These are phyloP conservation scores for Drosophila gunungcola DNA, from an alignment of 1,140 invertebrate species.

Conservation along the genomic window DNA sequence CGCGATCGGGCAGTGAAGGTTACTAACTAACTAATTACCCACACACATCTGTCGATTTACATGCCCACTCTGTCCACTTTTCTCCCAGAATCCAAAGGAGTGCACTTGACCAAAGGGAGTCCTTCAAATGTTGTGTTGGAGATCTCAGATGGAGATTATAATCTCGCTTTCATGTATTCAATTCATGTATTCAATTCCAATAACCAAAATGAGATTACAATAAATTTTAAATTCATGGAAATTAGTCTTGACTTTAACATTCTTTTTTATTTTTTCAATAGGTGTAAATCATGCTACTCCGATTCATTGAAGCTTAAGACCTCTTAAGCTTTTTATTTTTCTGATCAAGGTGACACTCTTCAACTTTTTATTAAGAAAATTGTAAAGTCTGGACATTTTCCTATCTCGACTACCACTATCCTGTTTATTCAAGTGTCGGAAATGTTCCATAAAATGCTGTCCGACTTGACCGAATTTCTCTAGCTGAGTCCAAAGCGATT, in stretches of 20 bases:
- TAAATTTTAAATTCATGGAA: too few relatives aligned
- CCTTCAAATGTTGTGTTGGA: neutral
- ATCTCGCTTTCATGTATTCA: constrained; percentile 7
- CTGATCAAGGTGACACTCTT: neutral
- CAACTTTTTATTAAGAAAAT: neutral
- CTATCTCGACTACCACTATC: neutral
- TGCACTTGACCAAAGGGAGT: constrained; percentile 29
- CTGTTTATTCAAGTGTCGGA: neutral
- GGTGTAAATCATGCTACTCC: too few relatives aligned
- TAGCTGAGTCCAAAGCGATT: neutral
- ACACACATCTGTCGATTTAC: constrained; percentile 36
- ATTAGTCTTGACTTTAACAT: neutral
- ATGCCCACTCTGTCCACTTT: constrained; percentile 6
- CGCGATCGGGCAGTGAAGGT: constrained; percentile 33
- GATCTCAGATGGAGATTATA: constrained; percentile 4
- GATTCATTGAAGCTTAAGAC: too few relatives aligned
- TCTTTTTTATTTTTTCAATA: too few relatives aligned
- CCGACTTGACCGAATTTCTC: constrained; percentile 1
- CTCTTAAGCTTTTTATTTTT: neutral
- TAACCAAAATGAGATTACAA: too few relatives aligned
- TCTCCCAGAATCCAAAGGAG: neutral
- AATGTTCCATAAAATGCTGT: neutral
- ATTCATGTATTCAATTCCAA: too few relatives aligned
- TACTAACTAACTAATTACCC: constrained; percentile 37
- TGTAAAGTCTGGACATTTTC: neutral